A percentile compares a stretch with the other conserved stretches of the same genome.
phyloP scores from a whole-genome alignment of 2,113 vertebrate species.

The Peromyscus californicus region DNA sequence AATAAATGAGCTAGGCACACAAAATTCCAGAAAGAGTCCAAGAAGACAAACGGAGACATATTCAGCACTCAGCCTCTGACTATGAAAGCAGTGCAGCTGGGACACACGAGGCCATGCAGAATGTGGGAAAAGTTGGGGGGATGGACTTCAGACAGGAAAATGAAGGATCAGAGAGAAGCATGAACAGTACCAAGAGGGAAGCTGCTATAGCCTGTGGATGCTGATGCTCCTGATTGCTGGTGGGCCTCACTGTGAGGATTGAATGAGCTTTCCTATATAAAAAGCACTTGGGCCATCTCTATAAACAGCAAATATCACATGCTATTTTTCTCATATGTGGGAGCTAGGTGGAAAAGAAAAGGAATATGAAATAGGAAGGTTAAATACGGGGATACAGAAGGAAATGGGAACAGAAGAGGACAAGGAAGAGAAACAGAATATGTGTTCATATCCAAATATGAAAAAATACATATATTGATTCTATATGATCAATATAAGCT shows the following conservation, averaged over 20 bases:
- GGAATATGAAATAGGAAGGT: no score
- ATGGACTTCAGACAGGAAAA: neutral
- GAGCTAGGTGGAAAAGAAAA: neutral
- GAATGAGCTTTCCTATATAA: neutral
- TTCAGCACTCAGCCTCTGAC: neutral
- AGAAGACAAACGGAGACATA: neutral
- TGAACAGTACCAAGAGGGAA: neutral
- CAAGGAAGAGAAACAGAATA: neutral
- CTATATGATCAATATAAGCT: neutral
- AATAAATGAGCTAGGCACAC: neutral
- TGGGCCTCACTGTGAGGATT: neutral
- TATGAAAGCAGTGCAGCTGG: neutral
- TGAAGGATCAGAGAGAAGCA: neutral
- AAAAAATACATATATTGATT: neutral
- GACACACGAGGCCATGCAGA: neutral
- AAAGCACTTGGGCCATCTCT: neutral
- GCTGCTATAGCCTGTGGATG: neutral
- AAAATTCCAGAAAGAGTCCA: neutral
- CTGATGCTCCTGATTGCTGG: neutral
- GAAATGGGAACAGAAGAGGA: neutral
- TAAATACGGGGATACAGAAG: neutral
- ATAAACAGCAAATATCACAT: neutral
- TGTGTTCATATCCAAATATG: neutral
- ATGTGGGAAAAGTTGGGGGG: neutral
- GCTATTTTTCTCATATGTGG: neutral